Evolutionary conservation across 2,113 vertebrate species (phyloP), one percentile per base, ranked within the genome.

Genomic region (Regulus satrapa): DNA sequence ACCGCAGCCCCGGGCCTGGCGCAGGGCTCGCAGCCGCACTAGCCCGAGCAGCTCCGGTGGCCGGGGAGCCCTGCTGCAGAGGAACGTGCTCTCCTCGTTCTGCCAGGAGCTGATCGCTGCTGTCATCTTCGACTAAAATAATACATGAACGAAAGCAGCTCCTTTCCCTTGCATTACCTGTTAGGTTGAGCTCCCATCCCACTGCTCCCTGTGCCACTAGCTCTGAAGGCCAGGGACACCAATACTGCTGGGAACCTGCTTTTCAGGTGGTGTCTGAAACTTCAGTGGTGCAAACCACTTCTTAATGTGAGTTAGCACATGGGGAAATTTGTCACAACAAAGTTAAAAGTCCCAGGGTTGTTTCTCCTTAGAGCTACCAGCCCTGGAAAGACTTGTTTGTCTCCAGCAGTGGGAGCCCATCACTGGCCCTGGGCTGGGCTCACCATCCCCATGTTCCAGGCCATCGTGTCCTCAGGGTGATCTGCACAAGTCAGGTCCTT

Each of bases 391-490:
- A 2, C 2, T 34, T 5, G 2, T 2, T 3, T 26, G 36, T 45
- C 32, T 43, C 18, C 14, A 51, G 32, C 7, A 7, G 29, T 2
- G 17, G 4, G 17, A 46, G 9, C 10, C 45, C 25, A 3, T 12
- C 10, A 0, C 43, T 14, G 66, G 21, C 59, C 29, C 14, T 7
- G 31, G 38, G 31, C 68, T 56, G 18, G 12, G 8, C 6, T 17
- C 8, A 0, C 8, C 28, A 36, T 26, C 0, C 0, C 3, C 1
- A 3, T 5, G 0, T n/a, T 32, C 18, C 38, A 29, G 45, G n/a
- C 31, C 21, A 17, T 15, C 0, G 0, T 10, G 32, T 8, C 29
- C 4, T 0, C 34, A 14, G 32, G 1, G 21, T 14, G 20, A 19
- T 26, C 31, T 9, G 58, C 25, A 6, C 32, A 10, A 18, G 5